A percentile compares a stretch with the other conserved stretches of the same genome.
These are phyloP conservation scores for Dryomyza anilis DNA, from an alignment of 2,888 invertebrate species.

Conservation along the genomic window DNA sequence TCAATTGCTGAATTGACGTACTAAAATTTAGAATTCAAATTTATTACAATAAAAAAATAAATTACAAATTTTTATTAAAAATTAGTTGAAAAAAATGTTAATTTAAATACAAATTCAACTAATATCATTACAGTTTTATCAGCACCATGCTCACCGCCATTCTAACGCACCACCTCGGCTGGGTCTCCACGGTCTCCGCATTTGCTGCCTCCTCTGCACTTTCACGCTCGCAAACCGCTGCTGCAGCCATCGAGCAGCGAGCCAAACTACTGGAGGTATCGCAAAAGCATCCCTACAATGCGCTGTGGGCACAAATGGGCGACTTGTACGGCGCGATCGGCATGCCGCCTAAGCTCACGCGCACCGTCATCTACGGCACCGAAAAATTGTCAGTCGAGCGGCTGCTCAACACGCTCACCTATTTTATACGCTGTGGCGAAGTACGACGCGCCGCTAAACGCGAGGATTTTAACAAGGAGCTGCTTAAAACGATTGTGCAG, in stretches of 20 bases:
- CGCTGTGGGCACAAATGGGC: constrained; percentile 86
- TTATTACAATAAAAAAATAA: no score
- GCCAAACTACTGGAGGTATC: constrained; percentile 66
- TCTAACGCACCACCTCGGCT: constrained; percentile 87
- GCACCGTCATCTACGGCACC: constrained; percentile 78
- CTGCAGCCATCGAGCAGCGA: constrained; percentile 55
- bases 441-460: constrained; percentile 65
- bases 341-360: constrained; percentile 75
- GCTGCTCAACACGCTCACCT: constrained; percentile 79
- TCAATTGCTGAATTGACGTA: no score
- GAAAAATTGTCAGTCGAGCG: constrained; percentile 71
- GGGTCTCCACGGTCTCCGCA: constrained; percentile 80
- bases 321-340: constrained; percentile 88
- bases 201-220: constrained; percentile 52
- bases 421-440: constrained; percentile 84
- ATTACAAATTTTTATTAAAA: no score
- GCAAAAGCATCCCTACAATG: constrained; percentile 79
- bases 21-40: no score
- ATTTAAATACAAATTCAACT: background rate
- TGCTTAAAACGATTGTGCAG: constrained; percentile 46
- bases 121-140: constrained; percentile 75
- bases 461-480: constrained; percentile 58
- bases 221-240: constrained; percentile 37
- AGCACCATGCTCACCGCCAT: constrained; percentile 88
- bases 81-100: no score